Evolutionary conservation across 2,113 vertebrate genomes (phyloP), one percentile per base, ranked within the genome.

Genomic region (Dermatemys mawii): DNA sequence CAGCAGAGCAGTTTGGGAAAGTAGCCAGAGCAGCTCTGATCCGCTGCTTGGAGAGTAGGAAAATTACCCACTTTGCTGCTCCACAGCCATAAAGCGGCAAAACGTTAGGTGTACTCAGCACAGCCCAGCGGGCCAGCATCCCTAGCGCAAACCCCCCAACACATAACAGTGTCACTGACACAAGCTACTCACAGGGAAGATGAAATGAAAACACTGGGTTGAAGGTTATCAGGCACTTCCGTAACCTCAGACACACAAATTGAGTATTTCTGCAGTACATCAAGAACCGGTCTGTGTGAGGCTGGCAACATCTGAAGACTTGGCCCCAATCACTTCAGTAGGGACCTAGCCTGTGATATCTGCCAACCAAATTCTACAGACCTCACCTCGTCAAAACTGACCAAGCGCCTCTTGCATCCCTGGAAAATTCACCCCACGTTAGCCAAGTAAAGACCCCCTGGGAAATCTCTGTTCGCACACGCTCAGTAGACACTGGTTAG

Each of bases 321-420:
- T 11, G 3, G 90, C 6, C 85, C 60, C 1, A 35, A 70, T 51
- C 60, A 63, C 60, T 17, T 63, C 60, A 17, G 60, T 3, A 63
- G 84, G 50, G 83, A 83, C 90, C 81, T 89, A 41, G 41, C 91
- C 5, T 70, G 90, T 19, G 91, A 92, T 91, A 93, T 88, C 14
- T 60, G 29, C 29, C 60, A 67, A 9, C 67, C 90, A 48, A 83
- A 48, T 86, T 75, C 94, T 0, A 90, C 94, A 88, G 86, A 89
- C 27, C 38, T n/a, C 93, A 87, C 91, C 93, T 91, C 96, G 79
- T 93, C 96, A 96, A 90, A 11, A 89, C 95, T 84, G 81, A 93
- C 92, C 92, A 49, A 75, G 89, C 10, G 3, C 38, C n/a, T 41
- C 38, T 21, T 73, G 67, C n/a, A 41, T 41, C 38, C 38, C 67